Base-by-base conservation (phyloP, 2,797 vertebrate genomes). In the Philypnodon macrostomus region DNA sequence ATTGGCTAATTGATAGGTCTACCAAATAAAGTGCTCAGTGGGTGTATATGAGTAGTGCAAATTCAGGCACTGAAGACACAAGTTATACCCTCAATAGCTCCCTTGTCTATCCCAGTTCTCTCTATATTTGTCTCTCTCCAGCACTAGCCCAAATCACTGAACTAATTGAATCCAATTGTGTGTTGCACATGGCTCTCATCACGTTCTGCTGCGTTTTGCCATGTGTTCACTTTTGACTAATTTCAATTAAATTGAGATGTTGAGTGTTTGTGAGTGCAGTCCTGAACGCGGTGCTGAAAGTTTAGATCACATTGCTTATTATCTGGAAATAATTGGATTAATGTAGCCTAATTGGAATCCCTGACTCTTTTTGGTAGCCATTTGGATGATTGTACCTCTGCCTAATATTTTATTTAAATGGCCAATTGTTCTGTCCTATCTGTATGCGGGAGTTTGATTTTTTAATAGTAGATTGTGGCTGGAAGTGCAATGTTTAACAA, bases 161-260 rank as follows among this genome's bases (percentile, higher is more conserved):
- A 61, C 70, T 82, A 82, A 83, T 83, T 84, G 51, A 85, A 77
- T 81, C 61, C 72, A 76, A 61, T 83, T 77, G 70, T 58, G 62
- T 67, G 60, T 80, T 85, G 66, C 81, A 73, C 74, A 45, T 75
- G 70, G 63, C 60, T 61, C 73, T 64, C 51, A 58, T 78, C 73
- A 71, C 71, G 58, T 73, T 60, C 14, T 2, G 40, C 67, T 65
- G 64, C 65, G 57, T 73, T 73, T 41, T 45, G 27, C 66, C 40
- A 24, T 57, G 61, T 73, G 77, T 65, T 77, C 70, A 51, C 63
- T 74, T 76, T 79, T 14, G 21, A 31, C 58, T 72, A 57, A 80
- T 81, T 79, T 63, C 61, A 46, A 34, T 27, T 37, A 71, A 75
- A 80, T 59, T 50, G 67, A 79, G 60, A 69, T 5, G 19, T 37